Base-by-base conservation (phyloP, 1,140 invertebrate species). In the Lordiphosa collinella region DNA sequence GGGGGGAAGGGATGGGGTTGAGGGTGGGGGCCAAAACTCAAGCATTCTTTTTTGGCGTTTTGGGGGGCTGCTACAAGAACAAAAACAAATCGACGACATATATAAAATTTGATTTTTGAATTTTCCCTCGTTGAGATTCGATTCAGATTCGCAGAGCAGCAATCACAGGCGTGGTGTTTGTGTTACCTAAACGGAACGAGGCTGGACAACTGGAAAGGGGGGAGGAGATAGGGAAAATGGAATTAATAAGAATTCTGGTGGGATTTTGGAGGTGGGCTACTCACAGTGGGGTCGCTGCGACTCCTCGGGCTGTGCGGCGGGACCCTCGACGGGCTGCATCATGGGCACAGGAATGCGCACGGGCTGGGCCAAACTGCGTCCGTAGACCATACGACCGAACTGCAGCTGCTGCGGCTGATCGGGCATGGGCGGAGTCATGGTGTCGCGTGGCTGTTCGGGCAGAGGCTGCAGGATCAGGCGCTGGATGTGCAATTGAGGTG, bases 151-250 rank as follows among this genome's bases (percentile, higher is more conserved):
- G 75, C 80, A 86, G 62, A 85, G 80, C 74, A 86, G 79, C 92
- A 93, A 79, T 92, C 91, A 79, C 92, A 93, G 52, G 91, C 90
- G 70, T 91, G 92, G 91, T 91, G 79, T 92, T 92, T 72, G 84
- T 85, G 68, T 85, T 69, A 72, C 79, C 70, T 51, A 93, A 90
- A 68, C 92, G 31, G 92, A 93, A 78, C 92, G 91, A 65, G 93
- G 92, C 74, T 93, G 92, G 14, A 93, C 91, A 88, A 91, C 93
- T 93, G 88, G 1, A 7, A 22, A 8, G n/a, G n/a, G n/a, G n/a
- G n/a, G n/a, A n/a, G n/a, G n/a, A n/a, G n/a, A n/a, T n/a, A n/a
- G n/a, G n/a, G n/a, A n/a, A n/a, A n/a, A n/a, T n/a, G n/a, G n/a
- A n/a, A n/a, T n/a, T n/a, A n/a, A n/a, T n/a, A n/a, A n/a, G n/a